A percentile compares a stretch with the other conserved stretches of the same genome.
phyloP scores from a whole-genome alignment of 2,888 invertebrate species.

The Lepidochrysops patricia region DNA sequence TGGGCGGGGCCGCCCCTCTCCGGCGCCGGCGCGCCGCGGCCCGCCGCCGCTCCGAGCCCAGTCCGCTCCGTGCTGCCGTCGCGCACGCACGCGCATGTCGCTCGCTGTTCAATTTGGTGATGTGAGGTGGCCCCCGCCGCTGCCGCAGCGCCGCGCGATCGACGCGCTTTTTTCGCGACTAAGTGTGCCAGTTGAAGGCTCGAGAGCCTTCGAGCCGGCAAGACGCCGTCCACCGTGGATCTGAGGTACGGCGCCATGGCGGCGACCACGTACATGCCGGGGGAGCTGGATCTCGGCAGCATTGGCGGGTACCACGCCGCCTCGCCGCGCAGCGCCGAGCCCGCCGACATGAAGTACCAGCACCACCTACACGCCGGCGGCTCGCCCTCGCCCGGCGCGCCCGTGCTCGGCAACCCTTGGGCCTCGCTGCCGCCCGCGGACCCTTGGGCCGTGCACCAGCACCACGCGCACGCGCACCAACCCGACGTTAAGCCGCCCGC shows the following conservation, averaged over 20 bases:
- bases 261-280: constrained; percentile 96
- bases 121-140: constrained; percentile 73
- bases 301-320: constrained; percentile 87
- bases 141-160: constrained; percentile 64
- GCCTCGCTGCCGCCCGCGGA: constrained; percentile 86
- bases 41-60: constrained; percentile 46
- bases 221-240: constrained; percentile 78
- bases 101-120: constrained; percentile 60
- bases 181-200: constrained; percentile 70
- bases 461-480: constrained; percentile 80
- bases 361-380: constrained; percentile 88
- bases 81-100: constrained; percentile 78
- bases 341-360: constrained; percentile 96
- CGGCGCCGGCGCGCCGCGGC: constrained; percentile 54
- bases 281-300: constrained; percentile 88
- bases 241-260: constrained; percentile 89
- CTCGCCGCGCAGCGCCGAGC: constrained; percentile 91
- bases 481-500: constrained; percentile 88
- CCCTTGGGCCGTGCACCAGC: constrained; percentile 89
- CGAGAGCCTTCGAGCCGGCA: constrained; percentile 75
- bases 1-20: constrained; percentile 59
- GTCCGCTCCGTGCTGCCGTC: constrained; percentile 70
- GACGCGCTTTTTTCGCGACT: constrained; percentile 64
- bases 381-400: constrained; percentile 73
- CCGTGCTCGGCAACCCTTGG: constrained; percentile 83